Percentiles rank a stretch among this genome's conserved stretches.
phyloP scores from a whole-genome alignment of 2,797 vertebrate genomes.

The Halcyon chelicuti region DNA sequence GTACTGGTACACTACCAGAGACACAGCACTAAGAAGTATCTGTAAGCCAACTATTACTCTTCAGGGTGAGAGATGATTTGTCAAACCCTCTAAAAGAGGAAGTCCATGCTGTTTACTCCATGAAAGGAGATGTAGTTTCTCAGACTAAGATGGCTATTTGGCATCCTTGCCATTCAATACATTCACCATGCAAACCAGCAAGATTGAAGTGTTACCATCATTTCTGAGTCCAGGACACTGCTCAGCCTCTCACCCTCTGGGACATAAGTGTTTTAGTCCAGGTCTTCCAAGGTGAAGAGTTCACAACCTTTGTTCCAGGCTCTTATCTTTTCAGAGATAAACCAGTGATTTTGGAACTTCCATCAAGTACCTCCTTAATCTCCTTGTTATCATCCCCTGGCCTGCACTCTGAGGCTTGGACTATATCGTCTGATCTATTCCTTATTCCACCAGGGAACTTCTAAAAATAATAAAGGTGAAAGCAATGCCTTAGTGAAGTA shows the following conservation, averaged over 20 bases:
- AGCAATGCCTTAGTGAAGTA: not conserved
- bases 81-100: not conserved
- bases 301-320: not conserved
- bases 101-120: fast-evolving
- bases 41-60: not conserved
- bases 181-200: not conserved
- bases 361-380: not conserved
- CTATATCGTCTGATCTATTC: not conserved
- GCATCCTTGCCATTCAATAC: not conserved
- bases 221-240: not conserved
- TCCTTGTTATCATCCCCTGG: not conserved
- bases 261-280: not conserved
- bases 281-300: not conserved
- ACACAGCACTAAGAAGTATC: not conserved
- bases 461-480: not conserved
- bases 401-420: not conserved
- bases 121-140: not conserved
- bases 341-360: not conserved
- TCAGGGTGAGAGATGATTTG: not conserved
- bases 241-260: not conserved
- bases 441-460: not conserved
- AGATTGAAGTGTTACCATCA: not conserved
- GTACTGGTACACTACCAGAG: not conserved
- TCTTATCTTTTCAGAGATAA: not conserved
- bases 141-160: not conserved